Percentiles rank a stretch among this genome's conserved stretches.
These are phyloP conservation scores for Pseudochaenichthys georgianus DNA, from an alignment of 2,797 vertebrate species.

Conservation along the genomic window DNA sequence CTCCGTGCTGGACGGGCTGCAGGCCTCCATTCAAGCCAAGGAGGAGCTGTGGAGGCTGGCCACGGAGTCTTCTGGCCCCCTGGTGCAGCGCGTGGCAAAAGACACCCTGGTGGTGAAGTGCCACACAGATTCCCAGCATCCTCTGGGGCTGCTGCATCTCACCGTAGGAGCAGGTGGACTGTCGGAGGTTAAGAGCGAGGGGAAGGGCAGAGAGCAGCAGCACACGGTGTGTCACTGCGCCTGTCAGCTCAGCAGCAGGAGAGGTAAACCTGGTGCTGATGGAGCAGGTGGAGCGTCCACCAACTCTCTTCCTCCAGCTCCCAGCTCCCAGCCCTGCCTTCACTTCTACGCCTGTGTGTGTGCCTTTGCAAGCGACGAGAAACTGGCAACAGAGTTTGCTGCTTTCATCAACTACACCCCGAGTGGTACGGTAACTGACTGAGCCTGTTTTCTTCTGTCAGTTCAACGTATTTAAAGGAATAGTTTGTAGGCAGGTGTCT, in stretches of 20 bases:
- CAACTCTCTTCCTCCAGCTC: constrained; percentile 8
- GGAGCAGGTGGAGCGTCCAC: constrained; percentile 2
- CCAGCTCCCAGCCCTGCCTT: constrained; percentile 80
- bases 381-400: constrained; percentile 89
- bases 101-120: constrained; percentile 93
- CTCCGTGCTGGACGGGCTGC: constrained; percentile 88
- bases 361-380: constrained; percentile 92
- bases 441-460: not conserved
- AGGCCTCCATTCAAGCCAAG: constrained; percentile 85
- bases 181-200: constrained; percentile 63
- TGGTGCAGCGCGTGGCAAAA: constrained; percentile 91
- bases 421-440: constrained; percentile 73
- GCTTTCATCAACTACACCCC: constrained; percentile 87
- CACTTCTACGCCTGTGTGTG: constrained; percentile 96
- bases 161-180: constrained; percentile 79
- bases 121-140: constrained; percentile 85
- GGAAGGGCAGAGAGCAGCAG: constrained; percentile 33
- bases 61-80: constrained; percentile 88
- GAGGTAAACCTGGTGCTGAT: constrained; percentile 25
- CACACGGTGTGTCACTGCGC: constrained; percentile 67
- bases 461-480: not conserved
- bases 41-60: constrained; percentile 92
- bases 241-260: constrained; percentile 63
- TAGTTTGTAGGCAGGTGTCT: not conserved
- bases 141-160: constrained; percentile 91